Base-by-base conservation (phyloP, 2,888 invertebrate species). In the Caradrina kadenii region DNA sequence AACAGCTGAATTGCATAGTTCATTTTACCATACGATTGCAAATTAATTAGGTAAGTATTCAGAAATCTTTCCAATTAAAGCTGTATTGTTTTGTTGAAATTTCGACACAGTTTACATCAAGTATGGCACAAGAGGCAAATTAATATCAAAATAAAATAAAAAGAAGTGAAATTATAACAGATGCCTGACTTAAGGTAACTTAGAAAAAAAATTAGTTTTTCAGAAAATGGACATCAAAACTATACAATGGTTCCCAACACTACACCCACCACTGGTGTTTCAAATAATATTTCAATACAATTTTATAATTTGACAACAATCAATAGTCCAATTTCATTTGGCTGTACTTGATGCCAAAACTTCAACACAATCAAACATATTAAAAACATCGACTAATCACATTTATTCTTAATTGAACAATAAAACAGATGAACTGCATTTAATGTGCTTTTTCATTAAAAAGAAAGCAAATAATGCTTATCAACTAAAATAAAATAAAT, bases 61-160 rank as follows among this genome's bases (percentile, higher is more conserved):
- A 39, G 42, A 39, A 26, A 35, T 21, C 3, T 42, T 53, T 48
- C 45, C 35, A 52, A 63, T 76, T 61, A 64, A 60, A 65, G 52
- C 59, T 53, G 49, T 26, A 26, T 26, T 26, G 26, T 19, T 58
- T 53, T 39, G 39, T 55, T 64, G 35, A 7, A 60, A 59, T 69
- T 73, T 72, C 21, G 49, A 55, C 31, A 67, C 53, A 70, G 13
- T 39, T 15, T 50, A 59, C 8, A 61, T 69, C 19, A 72, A 76
- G 71, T 81, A 83, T 83, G 83, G 80, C 82, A 83, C 77, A 55
- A 61, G 52, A 54, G 21, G 77, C 58, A 60, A 61, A 62, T 53
- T 75, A 79, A 74, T 79, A 83, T 76, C 76, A 74, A 66, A n/a
- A 31, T 10, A 59, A 52, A 17, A 15, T 39, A 53, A 55, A 67